Evolutionary conservation across 2,888 invertebrate species (phyloP).

Genomic region (Tipula vernalis): DNA sequence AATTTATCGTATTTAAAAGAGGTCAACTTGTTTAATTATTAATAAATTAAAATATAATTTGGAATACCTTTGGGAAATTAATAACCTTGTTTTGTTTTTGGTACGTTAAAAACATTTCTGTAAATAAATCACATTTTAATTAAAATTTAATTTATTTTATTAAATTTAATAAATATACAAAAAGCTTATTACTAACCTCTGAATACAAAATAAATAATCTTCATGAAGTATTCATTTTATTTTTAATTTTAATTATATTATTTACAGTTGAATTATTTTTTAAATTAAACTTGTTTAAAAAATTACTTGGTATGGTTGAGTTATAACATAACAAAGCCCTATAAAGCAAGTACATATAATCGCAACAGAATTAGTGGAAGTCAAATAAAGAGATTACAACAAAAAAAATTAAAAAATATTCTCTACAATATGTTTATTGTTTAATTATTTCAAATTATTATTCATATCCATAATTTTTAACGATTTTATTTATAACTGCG

Average conservation of each 20-base stretch:
- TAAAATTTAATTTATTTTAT: not conserved
- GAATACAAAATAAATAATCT: not conserved
- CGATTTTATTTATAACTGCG: not conserved
- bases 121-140: not conserved
- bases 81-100: too few relatives aligned
- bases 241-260: not conserved
- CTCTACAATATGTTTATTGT: too few relatives aligned
- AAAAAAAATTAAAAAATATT: too few relatives aligned
- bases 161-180: not conserved
- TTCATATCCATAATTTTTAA: not conserved
- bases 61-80: too few relatives aligned
- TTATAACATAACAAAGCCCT: too few relatives aligned
- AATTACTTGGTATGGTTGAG: too few relatives aligned
- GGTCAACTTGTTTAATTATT: too few relatives aligned
- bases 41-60: too few relatives aligned
- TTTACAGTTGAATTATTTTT: not conserved
- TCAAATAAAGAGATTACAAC: too few relatives aligned
- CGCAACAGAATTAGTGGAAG: too few relatives aligned
- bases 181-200: not conserved
- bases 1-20: too few relatives aligned
- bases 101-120: too few relatives aligned
- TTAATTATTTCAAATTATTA: not conserved
- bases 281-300: not conserved
- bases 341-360: not conserved
- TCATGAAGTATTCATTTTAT: not conserved